These are phyloP conservation scores for Palythoa grandis DNA, from an alignment of 92 coral and sea anemone species.

Conservation along the genomic window DNA sequence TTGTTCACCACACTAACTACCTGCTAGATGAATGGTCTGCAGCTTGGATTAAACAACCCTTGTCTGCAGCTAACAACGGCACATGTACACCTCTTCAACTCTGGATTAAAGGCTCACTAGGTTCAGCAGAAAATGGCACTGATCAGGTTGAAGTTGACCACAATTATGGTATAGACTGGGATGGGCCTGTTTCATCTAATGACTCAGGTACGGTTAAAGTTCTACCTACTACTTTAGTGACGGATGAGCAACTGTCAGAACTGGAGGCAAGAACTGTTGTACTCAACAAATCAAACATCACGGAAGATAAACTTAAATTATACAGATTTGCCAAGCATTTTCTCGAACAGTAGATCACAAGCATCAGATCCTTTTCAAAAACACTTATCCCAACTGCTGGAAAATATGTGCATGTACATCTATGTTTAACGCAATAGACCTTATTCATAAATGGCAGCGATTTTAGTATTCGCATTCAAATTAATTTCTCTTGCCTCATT, in stretches of 20 bases:
- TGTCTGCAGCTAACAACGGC: not conserved
- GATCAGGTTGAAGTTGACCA: slow-evolving; percentile 52
- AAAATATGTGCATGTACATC: not conserved
- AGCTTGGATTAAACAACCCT: slow-evolving; percentile 29
- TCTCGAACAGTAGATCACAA: slow-evolving; percentile 47
- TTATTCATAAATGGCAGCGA: not conserved
- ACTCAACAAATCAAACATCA: slow-evolving; percentile 46
- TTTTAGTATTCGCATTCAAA: not conserved
- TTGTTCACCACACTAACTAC: slow-evolving; percentile 56
- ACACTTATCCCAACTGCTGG: slow-evolving; percentile 12
- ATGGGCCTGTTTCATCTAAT: slow-evolving; percentile 57
- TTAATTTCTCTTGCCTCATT: not conserved
- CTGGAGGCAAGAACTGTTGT: slow-evolving; percentile 41
- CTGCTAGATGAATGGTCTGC: slow-evolving; percentile 56
- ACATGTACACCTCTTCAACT: not conserved
- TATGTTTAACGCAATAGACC: not conserved
- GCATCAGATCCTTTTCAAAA: slow-evolving; percentile 12
- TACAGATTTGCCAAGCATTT: slow-evolving; percentile 55
- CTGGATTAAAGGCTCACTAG: slow-evolving; percentile 56
- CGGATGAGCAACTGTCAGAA: slow-evolving; percentile 46
- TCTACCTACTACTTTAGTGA: slow-evolving; percentile 50
- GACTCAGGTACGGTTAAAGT: slow-evolving; percentile 56
- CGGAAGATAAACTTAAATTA: slow-evolving; percentile 61
- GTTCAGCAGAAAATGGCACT: slow-evolving; percentile 50
- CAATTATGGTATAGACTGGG: slow-evolving; percentile 59